phyloP scores from a whole-genome alignment of 2,113 vertebrate genomes.

The Agapornis roseicollis region DNA sequence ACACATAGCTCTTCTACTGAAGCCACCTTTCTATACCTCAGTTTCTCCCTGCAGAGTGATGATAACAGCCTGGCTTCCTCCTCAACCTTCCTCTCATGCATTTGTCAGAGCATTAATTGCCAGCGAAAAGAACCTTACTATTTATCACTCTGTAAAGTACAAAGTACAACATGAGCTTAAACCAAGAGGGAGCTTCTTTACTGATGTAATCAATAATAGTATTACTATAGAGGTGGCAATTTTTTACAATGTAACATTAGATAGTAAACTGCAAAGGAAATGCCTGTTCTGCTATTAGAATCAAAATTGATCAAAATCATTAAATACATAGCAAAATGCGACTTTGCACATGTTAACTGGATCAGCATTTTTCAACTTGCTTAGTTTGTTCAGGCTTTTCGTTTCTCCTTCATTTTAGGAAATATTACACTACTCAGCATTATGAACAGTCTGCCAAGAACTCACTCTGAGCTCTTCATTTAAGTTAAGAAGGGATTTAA shows the following conservation, averaged over 20 bases:
- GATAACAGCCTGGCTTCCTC: not conserved
- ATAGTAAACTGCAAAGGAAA: not conserved
- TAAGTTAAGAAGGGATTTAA: slow-evolving; percentile 51
- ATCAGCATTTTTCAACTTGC: not conserved
- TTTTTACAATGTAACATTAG: not conserved
- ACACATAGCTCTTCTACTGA: not conserved
- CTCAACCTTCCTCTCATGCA: not conserved
- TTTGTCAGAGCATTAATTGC: not conserved
- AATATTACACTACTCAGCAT: slow-evolving; percentile 13
- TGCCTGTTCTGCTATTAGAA: not conserved
- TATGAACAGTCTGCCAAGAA: not conserved
- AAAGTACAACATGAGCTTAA: not conserved
- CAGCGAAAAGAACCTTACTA: not conserved
- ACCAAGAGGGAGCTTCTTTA: not conserved
- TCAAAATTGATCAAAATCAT: not conserved
- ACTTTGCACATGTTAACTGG: not conserved
- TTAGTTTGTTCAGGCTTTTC: not conserved
- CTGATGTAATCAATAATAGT: not conserved
- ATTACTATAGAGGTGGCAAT: not conserved
- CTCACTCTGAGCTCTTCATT: slow-evolving; percentile 18
- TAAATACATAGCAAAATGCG: not conserved
- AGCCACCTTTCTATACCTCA: not conserved
- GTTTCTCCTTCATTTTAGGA: not conserved
- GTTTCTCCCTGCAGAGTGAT: not conserved
- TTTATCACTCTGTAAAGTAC: accelerated